Evolutionary conservation across 1,140 invertebrate species (phyloP), one percentile per base, ranked within the genome.

Genomic region (Micrasema longulum): DNA sequence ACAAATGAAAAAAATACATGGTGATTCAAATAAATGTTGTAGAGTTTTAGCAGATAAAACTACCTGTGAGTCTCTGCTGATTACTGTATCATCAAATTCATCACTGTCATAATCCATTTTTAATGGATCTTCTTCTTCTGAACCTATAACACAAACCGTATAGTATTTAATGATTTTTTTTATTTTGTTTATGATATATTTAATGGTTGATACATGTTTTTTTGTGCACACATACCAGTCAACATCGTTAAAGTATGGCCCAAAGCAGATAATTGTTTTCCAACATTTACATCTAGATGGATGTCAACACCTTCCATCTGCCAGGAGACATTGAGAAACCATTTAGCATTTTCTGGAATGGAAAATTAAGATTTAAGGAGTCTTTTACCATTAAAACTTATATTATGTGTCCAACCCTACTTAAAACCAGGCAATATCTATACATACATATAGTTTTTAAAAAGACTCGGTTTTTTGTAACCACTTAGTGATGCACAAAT

Each of bases 291-390:
- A 81, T 99, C 97, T 50, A 99, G 84, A 82, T 99, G 95, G 67
- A 98, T 97, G 79, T 98, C 97, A 14, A 99, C 96, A 64, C 98
- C 98, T 85, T 99, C 95, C 98, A 99, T 99, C 85, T 98, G 93
- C 96, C 97, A 99, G 74, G 96, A 93, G 0, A 99, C 95, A 82
- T 98, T 99, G 23, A 99, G 84, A 74, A 99, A 91, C 98, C 97
- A 99, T 83, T 99, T 99, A 1, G 97, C 97, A 84, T 98, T 98
- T 82, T 96, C 95, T 88, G 78, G 79, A 73, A 68, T 31, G 26
- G 20, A 47, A 52, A 36, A 36, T 50, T 31, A 64, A 36, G 12
- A 35, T 60, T 9, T 60, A 2, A 63, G 57, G 20, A 52, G n/a
- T n/a, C n/a, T n/a, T n/a, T n/a, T n/a, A n/a, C n/a, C n/a, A n/a